Evolutionary conservation across 1,140 invertebrate species (phyloP), one percentile per base, ranked within the genome.

Genomic region (Aphis craccivora): DNA sequence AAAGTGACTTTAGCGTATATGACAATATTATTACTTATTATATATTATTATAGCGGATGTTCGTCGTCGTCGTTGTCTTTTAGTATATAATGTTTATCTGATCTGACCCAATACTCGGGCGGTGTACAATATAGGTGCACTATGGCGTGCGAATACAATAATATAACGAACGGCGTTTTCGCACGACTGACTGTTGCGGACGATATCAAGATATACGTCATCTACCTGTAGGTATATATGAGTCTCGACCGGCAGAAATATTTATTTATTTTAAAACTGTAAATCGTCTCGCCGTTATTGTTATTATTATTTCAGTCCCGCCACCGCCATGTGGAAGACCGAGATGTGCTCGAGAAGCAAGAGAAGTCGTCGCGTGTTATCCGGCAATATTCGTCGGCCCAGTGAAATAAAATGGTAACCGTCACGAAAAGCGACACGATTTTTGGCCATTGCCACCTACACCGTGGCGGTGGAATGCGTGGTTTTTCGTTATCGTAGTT

Each of bases 331-430:
- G n/a, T 30, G 30, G 60, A 67, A n/a, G 30, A 18, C 60, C 30
- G 60, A 67, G 60, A 67, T 30, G 30, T 67, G 30, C 14, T n/a
- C 60, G 60, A n/a, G 60, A n/a, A 67, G 60, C 60, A 18, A 76
- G 60, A 76, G n/a, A 89, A 89, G 87, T 53, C 87, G 48, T 89
- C 48, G 87, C 87, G 48, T 89, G 87, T 53, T 53, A 89, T 37
- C 48, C 87, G 48, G n/a, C 87, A 53, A 51, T 89, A 89, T 51
- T 48, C 87, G 87, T 51, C 30, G 45, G 20, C 35, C 43, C 30
- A 14, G 48, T 22, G 35, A 35, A 89, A 22, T 35, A 8, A 35
- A 30, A 51, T 8, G 48, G 11, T n/a, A 48, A 89, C n/a, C 30
- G n/a, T 53, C 45, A 35, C 87, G 45, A 53, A 53, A 89, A 51